Conservation (phyloP, 2,797 vertebrate species). For the Menidia menidia region DNA sequence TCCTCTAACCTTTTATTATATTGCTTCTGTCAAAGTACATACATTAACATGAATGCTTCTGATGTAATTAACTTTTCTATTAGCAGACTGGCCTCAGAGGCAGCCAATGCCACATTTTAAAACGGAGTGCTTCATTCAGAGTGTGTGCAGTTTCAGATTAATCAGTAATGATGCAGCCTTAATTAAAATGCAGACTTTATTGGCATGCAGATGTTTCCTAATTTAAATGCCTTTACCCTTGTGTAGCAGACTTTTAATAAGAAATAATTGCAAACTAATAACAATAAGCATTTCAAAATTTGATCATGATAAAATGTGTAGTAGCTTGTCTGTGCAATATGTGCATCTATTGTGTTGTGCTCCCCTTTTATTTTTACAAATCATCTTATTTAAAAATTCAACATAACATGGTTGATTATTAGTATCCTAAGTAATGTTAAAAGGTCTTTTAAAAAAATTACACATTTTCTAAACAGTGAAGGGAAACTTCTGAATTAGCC, state of each 20-base stretch:
- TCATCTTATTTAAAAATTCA: slow-evolving; percentile 3
- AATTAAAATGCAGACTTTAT: slow-evolving; percentile 75
- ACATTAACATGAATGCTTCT: slow-evolving; percentile 80
- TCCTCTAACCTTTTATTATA: slow-evolving; percentile 79
- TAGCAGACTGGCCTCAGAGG: slow-evolving; percentile 77
- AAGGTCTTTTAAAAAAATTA: slow-evolving; percentile 15
- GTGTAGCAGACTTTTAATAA: slow-evolving; percentile 2
- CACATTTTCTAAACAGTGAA: neutral
- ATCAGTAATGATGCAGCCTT: slow-evolving; percentile 72
- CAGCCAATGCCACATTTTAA: slow-evolving; percentile 65
- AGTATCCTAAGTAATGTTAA: slow-evolving; percentile 16
- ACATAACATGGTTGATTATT: neutral
- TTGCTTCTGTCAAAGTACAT: slow-evolving; percentile 78
- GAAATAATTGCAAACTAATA: slow-evolving; percentile 23
- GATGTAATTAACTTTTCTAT: slow-evolving; percentile 85
- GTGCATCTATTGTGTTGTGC: neutral
- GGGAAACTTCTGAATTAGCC: slow-evolving; percentile 20
- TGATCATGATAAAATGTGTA: slow-evolving; percentile 9
- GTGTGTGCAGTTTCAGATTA: slow-evolving; percentile 58
- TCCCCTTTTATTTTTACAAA: neutral
- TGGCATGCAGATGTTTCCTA: slow-evolving; percentile 56
- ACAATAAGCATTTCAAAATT: slow-evolving; percentile 18
- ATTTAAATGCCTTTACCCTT: slow-evolving; percentile 48
- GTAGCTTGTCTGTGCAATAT: slow-evolving; percentile 4
- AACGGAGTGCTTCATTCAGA: slow-evolving; percentile 68